Conservation (phyloP, 2,797 vertebrate species). For the Ptychadena robeensis region DNA sequence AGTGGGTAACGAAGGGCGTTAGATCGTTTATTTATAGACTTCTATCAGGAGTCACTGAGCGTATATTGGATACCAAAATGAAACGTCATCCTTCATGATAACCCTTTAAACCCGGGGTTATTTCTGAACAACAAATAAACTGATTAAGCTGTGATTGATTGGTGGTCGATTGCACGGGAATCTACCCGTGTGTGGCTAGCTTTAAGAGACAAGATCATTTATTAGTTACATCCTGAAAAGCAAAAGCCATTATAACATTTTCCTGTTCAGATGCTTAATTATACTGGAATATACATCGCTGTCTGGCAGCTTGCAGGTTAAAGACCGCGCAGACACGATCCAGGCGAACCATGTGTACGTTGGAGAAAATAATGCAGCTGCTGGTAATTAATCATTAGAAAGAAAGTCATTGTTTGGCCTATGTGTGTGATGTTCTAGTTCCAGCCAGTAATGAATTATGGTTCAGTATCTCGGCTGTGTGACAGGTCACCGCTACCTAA, state of each 20-base stretch:
- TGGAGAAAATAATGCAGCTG: conserved; percentile 86
- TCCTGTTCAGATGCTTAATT: not conserved
- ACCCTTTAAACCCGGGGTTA: not conserved
- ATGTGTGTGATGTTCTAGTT: conserved; percentile 87
- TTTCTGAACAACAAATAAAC: too few species aligned
- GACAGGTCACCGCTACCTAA: conserved; percentile 70
- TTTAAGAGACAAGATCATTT: too few species aligned
- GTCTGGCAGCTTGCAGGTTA: conserved; percentile 11
- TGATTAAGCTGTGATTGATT: too few species aligned
- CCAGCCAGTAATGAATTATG: conserved; percentile 83
- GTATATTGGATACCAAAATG: conserved; percentile 1
- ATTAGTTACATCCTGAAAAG: too few species aligned
- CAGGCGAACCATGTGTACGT: conserved; percentile 87
- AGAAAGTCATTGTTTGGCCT: conserved; percentile 89
- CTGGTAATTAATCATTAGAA: conserved; percentile 86
- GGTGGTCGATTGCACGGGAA: too few species aligned
- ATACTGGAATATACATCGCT: not conserved
- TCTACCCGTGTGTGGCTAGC: too few species aligned
- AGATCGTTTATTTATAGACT: conserved; percentile 56
- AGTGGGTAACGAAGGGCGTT: conserved; percentile 51
- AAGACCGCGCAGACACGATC: conserved; percentile 73
- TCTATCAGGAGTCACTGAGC: conserved; percentile 37
- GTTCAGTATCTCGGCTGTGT: conserved; percentile 73
- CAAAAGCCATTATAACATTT: not conserved
- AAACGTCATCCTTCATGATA: conserved; percentile 10